phyloP scores from a whole-genome alignment of 1,140 invertebrate species.

The Globodera ellingtonae region DNA sequence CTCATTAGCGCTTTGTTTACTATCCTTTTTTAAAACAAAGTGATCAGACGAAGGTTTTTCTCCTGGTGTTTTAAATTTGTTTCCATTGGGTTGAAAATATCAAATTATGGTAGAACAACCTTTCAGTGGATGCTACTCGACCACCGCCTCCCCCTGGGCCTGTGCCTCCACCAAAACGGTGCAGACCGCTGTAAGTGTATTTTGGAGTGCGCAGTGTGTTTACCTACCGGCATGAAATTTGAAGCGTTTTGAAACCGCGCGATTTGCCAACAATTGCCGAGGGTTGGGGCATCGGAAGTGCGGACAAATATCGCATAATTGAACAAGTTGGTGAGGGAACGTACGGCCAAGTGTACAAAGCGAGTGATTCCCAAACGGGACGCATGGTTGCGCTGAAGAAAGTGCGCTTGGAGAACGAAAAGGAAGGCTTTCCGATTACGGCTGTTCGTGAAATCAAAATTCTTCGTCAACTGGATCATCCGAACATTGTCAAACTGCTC shows the following conservation, averaged over 20 bases:
- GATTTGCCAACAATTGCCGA: conserved; percentile 38
- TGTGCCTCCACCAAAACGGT: conserved; percentile 27
- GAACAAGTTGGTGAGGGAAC: conserved; percentile 97
- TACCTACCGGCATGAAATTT: background rate
- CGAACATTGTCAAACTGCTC: conserved; percentile 93
- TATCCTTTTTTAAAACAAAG: too few relatives aligned
- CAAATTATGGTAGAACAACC: too few relatives aligned
- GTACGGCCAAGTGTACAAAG: conserved; percentile 99
- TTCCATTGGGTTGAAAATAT: too few relatives aligned
- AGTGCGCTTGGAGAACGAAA: conserved; percentile 96
- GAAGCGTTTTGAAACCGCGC: conserved; percentile 31
- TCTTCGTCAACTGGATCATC: conserved; percentile 79
- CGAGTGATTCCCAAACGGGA: conserved; percentile 80
- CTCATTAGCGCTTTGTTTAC: too few relatives aligned
- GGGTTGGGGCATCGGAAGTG: conserved; percentile 37
- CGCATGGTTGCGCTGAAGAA: conserved; percentile 95
- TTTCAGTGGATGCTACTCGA: too few relatives aligned
- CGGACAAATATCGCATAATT: conserved; percentile 81
- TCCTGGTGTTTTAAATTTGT: too few relatives aligned
- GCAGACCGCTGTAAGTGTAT: conserved; percentile 20
- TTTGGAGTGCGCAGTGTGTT: background rate
- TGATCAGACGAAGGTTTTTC: too few relatives aligned
- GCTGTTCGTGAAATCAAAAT: conserved; percentile 99
- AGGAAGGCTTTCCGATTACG: conserved; percentile 99
- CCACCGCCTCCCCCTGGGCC: conserved; percentile 10